Evolutionary conservation across 2,113 vertebrate genomes (phyloP).

Genomic region (Taxidea taxus): DNA sequence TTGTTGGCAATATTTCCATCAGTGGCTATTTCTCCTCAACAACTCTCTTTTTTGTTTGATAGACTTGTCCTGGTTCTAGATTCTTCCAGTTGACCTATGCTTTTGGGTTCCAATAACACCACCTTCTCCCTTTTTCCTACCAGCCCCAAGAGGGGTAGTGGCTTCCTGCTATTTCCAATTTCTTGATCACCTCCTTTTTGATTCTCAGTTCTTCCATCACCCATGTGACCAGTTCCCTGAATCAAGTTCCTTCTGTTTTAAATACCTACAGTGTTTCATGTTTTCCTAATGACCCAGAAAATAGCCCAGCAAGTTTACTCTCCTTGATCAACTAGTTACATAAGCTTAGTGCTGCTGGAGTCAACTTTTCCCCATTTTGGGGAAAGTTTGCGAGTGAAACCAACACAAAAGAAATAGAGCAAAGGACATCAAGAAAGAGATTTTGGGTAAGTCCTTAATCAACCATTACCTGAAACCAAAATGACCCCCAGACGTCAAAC

Average conservation of each 20-base stretch:
- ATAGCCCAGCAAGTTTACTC: not conserved
- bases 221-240: not conserved
- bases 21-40: not conserved
- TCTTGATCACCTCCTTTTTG: not conserved
- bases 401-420: not conserved
- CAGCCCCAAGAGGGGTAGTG: not conserved
- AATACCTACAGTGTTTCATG: not conserved
- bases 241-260: slow-evolving; percentile 3
- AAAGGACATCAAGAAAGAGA: not conserved
- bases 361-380: not conserved
- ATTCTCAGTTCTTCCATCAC: not conserved
- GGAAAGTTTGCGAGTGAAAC: not conserved
- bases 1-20: not conserved
- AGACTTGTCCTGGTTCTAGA: not conserved
- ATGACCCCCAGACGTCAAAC: not conserved
- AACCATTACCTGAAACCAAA: not conserved
- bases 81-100: not conserved
- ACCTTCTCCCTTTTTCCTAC: not conserved
- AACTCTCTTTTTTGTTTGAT: not conserved
- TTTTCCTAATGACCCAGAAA: slow-evolving; percentile 17
- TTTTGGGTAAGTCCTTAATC: not conserved
- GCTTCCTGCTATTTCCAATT: not conserved
- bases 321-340: not conserved
- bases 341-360: not conserved
- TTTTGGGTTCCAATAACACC: not conserved